Percentiles rank a stretch among this genome's conserved stretches.
phyloP scores from a whole-genome alignment of 2,113 vertebrate genomes.

The Ailuropoda melanoleuca region DNA sequence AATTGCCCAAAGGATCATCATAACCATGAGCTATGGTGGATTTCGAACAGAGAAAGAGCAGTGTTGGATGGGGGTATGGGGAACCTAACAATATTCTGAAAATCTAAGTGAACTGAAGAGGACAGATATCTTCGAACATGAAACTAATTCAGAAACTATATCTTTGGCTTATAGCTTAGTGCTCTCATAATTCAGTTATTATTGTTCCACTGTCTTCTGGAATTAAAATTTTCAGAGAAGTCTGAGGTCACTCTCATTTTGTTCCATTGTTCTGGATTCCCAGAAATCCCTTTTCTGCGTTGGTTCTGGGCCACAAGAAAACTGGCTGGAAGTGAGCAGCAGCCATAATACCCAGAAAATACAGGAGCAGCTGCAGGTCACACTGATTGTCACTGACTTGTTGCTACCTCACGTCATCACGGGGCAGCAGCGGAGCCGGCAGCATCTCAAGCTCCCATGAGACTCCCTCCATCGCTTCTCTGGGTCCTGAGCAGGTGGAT shows the following conservation, averaged over 20 bases:
- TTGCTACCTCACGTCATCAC: background rate
- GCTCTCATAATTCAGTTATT: background rate
- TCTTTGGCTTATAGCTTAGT: background rate
- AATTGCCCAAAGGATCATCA: background rate
- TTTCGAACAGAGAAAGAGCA: background rate
- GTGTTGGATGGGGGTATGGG: background rate
- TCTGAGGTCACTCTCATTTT: background rate
- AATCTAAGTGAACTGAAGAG: background rate
- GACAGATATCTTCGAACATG: background rate
- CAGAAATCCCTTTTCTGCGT: background rate
- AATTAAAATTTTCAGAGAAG: background rate
- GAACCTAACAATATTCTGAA: background rate
- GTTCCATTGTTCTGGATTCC: background rate
- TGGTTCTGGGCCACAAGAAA: background rate
- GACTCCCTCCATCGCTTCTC: background rate
- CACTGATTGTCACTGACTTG: rapidly evolving
- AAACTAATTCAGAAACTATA: background rate
- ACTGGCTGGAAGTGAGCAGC: background rate
- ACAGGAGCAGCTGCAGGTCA: background rate
- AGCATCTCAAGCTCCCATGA: background rate
- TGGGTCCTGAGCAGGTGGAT: background rate
- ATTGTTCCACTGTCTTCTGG: background rate
- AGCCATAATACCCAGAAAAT: background rate
- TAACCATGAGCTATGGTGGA: background rate
- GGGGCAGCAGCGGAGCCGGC: background rate